Evolutionary conservation across 2,888 invertebrate genomes (phyloP).

Genomic region (Drosophila histrio): DNA sequence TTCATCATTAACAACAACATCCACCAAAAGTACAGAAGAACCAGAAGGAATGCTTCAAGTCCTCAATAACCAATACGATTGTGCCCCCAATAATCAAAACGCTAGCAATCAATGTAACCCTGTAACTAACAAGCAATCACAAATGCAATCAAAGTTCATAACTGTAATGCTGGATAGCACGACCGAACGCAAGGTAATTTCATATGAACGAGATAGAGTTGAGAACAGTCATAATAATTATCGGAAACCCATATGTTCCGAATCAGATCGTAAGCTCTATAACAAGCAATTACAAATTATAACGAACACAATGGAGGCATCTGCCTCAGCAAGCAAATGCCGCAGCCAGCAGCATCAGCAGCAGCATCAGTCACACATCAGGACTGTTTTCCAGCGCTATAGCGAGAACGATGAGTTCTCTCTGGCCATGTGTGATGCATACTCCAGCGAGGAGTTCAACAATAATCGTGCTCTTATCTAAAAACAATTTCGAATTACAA

Average conservation of each 20-base stretch:
- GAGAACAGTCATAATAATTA: constrained; percentile 14
- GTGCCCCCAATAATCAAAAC: constrained; percentile 22
- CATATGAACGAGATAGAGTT: constrained; percentile 40
- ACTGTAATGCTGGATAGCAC: constrained; percentile 37
- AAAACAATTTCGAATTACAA: constrained; percentile 23
- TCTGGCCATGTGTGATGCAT: constrained; percentile 34
- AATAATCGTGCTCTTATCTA: constrained; percentile 63
- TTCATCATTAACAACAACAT: constrained; percentile 52
- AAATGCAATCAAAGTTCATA: constrained; percentile 28
- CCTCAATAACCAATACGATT: constrained; percentile 17
- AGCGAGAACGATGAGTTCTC: constrained; percentile 63
- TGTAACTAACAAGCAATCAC: constrained; percentile 60
- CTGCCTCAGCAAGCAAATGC: constrained; percentile 37
- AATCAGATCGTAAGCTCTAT: constrained; percentile 67
- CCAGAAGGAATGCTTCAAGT: constrained; percentile 3
- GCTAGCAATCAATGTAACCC: constrained; percentile 21
- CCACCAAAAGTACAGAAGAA: constrained; percentile 9
- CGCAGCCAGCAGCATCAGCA: constrained; percentile 28
- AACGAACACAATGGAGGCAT: constrained; percentile 70
- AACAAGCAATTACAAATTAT: constrained; percentile 73
- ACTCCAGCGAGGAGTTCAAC: constrained; percentile 49
- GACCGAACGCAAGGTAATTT: constrained; percentile 39
- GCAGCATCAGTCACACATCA: constrained; percentile 33
- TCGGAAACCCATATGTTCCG: constrained; percentile 61
- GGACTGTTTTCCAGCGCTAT: constrained; percentile 62